Evolutionary conservation across 2,797 vertebrate species (phyloP), one percentile per base, ranked within the genome.

Genomic region (Anguilla pacifica): DNA sequence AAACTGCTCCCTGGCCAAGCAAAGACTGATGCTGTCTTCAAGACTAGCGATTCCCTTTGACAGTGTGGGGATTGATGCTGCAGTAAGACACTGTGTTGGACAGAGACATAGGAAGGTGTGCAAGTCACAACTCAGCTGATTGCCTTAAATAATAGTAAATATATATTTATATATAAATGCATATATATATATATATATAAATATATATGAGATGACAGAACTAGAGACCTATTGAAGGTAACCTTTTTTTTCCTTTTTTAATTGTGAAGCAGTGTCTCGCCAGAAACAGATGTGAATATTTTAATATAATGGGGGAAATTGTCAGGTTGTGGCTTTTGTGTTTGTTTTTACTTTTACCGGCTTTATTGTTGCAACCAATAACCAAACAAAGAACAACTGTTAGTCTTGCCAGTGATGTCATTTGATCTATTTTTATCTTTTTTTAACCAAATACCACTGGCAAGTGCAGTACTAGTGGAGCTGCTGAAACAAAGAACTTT

Each of bases 221-320:
- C 92, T 94, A 95, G 94, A 96, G 95, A 95, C 95, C 95, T 96
- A 93, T 91, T 91, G 83, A 72, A 93, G 92, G 90, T 92, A 90
- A 93, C 92, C 61, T 61, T 59, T 77, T 85, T 31, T 83, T 88
- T 95, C 94, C 95, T 93, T 95, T 95, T 95, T 95, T 94, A 94
- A 91, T 90, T 94, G 95, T 96, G 93, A 93, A 92, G 94, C 89
- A 94, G 94, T 96, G 95, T 96, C 95, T 96, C 95, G 94, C 95
- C 94, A 93, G 93, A 94, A 95, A 93, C 93, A 96, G 94, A 96
- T 95, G 95, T 96, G 94, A 95, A 96, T 96, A 96, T 96, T 97
- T 97, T 96, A 95, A 90, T 97, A 96, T 95, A 94, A 95, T 95
- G 95, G 96, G 95, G 94, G 95, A 90, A 92, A 93, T 91, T 91